Conservation (phyloP, 1,140 invertebrate species). For the Bombus cullumanus region DNA sequence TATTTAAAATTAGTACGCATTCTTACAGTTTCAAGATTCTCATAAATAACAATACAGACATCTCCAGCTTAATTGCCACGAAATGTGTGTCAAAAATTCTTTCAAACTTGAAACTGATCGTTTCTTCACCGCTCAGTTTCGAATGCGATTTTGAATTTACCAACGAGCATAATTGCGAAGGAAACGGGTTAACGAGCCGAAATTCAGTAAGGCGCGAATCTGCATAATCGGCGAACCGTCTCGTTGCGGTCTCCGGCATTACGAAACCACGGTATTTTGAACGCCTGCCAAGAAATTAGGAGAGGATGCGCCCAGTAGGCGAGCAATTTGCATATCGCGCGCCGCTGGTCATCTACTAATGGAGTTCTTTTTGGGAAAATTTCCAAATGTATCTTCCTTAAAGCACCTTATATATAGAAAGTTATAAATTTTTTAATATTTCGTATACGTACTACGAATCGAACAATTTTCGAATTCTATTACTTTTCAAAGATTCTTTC, state of each 20-base stretch:
- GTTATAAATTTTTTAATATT: neutral
- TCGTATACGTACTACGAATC: too few relatives aligned
- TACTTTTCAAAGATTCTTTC: too few relatives aligned
- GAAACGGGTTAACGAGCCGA: slow-evolving; percentile 48
- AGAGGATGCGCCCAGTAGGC: slow-evolving; percentile 42
- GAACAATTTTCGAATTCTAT: too few relatives aligned
- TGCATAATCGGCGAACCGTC: slow-evolving; percentile 59
- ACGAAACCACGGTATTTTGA: slow-evolving; percentile 42
- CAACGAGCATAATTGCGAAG: slow-evolving; percentile 21
- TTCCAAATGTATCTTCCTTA: neutral
- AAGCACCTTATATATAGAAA: neutral
- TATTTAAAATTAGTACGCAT: too few relatives aligned
- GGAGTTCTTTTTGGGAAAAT: neutral
- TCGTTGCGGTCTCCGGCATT: slow-evolving; percentile 27
- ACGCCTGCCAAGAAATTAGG: slow-evolving; percentile 3
- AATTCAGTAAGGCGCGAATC: slow-evolving; percentile 51
- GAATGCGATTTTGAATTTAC: neutral
- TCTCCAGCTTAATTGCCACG: neutral
- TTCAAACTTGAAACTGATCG: neutral
- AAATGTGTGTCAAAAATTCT: neutral
- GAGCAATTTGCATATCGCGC: slow-evolving; percentile 46
- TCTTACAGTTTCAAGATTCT: neutral
- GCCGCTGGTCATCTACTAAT: slow-evolving; percentile 16
- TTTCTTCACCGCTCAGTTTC: neutral
- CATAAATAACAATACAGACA: neutral